Base-by-base conservation (phyloP, 1,140 invertebrate species). In the Lordiphosa clarofinis region DNA sequence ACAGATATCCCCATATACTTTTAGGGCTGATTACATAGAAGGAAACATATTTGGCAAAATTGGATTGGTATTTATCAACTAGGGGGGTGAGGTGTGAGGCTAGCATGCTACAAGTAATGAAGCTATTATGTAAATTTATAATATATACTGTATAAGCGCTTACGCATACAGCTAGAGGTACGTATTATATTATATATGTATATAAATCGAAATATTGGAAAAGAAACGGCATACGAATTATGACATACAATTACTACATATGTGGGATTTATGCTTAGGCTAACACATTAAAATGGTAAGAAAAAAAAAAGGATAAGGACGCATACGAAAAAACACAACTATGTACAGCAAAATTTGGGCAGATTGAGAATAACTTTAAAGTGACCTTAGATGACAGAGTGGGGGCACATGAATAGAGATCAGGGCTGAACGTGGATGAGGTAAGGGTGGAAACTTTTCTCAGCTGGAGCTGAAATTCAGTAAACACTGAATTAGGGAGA, bases 21-120 rank as follows among this genome's bases (percentile, higher is more conserved):
- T 53, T 43, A 61, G 59, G 56, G 9, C 43, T 36, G 33, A 38
- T 60, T 61, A 75, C 31, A 48, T 49, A 36, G 15, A 47, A 72
- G 53, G 46, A 82, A 82, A 81, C 76, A 81, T 81, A 82, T 81
- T 81, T 81, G 76, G 76, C 76, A 81, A 81, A 78, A 64, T 81
- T 82, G 76, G 76, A 81, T 75, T 72, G 66, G 35, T 74, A 44
- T 21, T 54, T 75, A 68, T 36, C 4, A 40, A 55, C 76, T 82
- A 78, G 56, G 59, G 59, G 43, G 31, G 24, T 13, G 43, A 8
- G 19, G 13, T 13, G 4, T 15, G 12, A 15, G 38, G 6, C 7
- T 13, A 31, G n/a, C 11, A 46, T 9, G 11, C 28, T 31, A 46
- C 11, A 33, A 8, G 4, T 21, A 10, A 46, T 46, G 11, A 46